Base-by-base conservation (phyloP, 2,113 vertebrate species). In the Carettochelys insculpta region DNA sequence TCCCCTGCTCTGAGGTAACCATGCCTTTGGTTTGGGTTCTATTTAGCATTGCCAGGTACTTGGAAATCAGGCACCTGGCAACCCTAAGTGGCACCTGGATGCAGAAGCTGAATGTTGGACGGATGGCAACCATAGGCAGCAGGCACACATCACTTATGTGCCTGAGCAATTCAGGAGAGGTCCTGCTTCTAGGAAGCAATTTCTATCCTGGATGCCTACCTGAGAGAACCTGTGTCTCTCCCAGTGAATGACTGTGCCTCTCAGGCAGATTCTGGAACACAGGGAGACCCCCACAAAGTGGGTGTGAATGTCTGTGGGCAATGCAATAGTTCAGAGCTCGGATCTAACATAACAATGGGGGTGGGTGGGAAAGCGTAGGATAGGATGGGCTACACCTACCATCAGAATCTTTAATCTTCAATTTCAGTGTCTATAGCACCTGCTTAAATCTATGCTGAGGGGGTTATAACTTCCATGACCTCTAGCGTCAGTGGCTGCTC, bases 361-460 rank as follows among this genome's bases (percentile, higher is more conserved):
- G 48, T 50, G 48, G 48, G 48, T 3, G 48, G 11, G 48, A n/a
- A n/a, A n/a, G n/a, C n/a, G 48, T 14, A 50, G 14, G 48, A 88
- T 90, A 79, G 85, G 27, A 11, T 25, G 51, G 61, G 76, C 79
- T 77, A 80, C 4, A 83, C 27, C 51, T 41, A 31, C 31, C n/a
- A 29, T 83, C 41, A 85, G 29, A 41, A 19, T 82, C 89, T 93
- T 73, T 86, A 84, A 77, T 65, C 17, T 34, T 10, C n/a, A 94
- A 73, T 92, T 90, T 91, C 78, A 58, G 43, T 93, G 61, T n/a
- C 68, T 90, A 38, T 88, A 77, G 58, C 93, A 79, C 7, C 45
- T 41, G 38, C 34, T 58, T 90, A 75, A 79, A 8, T 80, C 41
- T 73, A 54, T 68, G 56, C 54, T 51, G 77, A 48, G 5, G 58